Conservation (phyloP, 1,140 invertebrate genomes). For the Calephelis virginiensis region DNA sequence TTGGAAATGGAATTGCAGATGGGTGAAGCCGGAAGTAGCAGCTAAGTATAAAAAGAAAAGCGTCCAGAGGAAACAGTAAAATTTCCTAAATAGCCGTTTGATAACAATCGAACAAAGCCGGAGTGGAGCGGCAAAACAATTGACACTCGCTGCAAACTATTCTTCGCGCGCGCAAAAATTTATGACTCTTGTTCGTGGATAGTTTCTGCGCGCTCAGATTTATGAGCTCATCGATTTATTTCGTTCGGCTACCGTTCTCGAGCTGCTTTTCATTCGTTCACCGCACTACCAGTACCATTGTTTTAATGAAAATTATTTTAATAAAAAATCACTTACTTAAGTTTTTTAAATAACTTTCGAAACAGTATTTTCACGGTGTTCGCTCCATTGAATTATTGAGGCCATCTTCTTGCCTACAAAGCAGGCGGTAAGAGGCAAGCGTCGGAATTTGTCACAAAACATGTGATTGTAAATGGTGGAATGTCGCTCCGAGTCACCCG, state of each 20-base stretch:
- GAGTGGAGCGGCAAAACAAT: conserved; percentile 25
- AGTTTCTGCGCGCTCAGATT: conserved; percentile 24
- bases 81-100: conserved; percentile 7
- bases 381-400: too few relatives aligned
- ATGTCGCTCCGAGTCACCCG: too few relatives aligned
- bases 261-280: not conserved
- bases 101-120: conserved; percentile 16
- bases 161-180: conserved; percentile 24
- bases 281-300: not conserved
- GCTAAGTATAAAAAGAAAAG: not conserved
- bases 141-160: conserved; percentile 27
- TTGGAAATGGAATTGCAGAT: too few relatives aligned
- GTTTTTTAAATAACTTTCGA: too few relatives aligned
- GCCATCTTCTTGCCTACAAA: too few relatives aligned
- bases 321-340: too few relatives aligned
- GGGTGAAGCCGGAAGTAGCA: too few relatives aligned
- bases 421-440: too few relatives aligned
- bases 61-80: not conserved
- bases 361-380: too few relatives aligned
- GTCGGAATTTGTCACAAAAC: too few relatives aligned
- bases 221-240: conserved; percentile 10
- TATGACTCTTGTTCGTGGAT: conserved; percentile 29
- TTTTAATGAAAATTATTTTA: conserved; percentile 2
- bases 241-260: conserved; percentile 10
- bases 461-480: too few relatives aligned